Evolutionary conservation across 2,797 vertebrate species (phyloP).

Genomic region (Chaetophractus vellerosus): DNA sequence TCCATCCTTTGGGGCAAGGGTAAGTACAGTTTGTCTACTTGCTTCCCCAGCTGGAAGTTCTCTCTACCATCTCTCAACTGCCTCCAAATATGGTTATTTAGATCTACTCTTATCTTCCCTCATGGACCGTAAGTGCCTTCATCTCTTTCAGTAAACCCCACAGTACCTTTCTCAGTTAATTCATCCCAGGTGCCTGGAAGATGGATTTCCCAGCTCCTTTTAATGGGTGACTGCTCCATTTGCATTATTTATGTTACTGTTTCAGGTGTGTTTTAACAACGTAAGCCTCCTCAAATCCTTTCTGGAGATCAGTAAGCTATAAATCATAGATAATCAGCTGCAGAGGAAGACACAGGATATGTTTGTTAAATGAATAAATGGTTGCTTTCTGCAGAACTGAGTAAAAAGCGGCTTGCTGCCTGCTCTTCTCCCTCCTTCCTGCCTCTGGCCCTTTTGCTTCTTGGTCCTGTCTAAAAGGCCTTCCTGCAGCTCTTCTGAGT

Average conservation of each 20-base stretch:
- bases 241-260: slow-evolving; percentile 59
- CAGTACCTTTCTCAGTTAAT: background rate
- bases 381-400: background rate
- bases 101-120: background rate
- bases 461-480: background rate
- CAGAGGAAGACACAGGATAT: slow-evolving; percentile 15
- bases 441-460: background rate
- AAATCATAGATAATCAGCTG: slow-evolving; percentile 51
- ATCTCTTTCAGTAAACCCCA: background rate
- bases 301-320: slow-evolving; percentile 48
- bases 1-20: background rate
- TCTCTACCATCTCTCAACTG: background rate
- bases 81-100: background rate
- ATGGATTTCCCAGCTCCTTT: slow-evolving; percentile 23
- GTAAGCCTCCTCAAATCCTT: slow-evolving; percentile 45
- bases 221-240: slow-evolving; percentile 24
- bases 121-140: background rate
- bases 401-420: background rate
- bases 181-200: slow-evolving; percentile 25
- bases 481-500: background rate
- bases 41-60: background rate
- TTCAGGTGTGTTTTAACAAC: slow-evolving; percentile 56
- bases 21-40: background rate
- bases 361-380: slow-evolving; percentile 33
- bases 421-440: background rate